Evolutionary conservation across 2,113 vertebrate species (phyloP).

Genomic region (Muntiacus muntjak): DNA sequence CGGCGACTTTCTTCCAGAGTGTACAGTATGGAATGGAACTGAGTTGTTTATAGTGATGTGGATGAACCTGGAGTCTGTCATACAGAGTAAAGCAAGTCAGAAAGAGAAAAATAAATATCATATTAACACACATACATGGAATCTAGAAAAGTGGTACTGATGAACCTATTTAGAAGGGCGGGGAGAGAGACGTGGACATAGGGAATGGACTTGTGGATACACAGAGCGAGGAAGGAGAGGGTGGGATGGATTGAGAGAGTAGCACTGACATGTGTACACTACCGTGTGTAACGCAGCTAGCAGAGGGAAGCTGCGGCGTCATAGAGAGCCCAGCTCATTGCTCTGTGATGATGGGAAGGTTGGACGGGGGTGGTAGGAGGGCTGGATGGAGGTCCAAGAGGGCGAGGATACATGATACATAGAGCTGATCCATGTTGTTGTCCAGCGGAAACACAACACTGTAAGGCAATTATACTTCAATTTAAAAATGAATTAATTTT

Average conservation of each 20-base stretch:
- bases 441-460: neutral
- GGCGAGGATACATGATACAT: neutral
- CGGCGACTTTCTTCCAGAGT: neutral
- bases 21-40: fast-evolving
- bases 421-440: neutral
- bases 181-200: neutral
- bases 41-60: neutral
- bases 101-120: neutral
- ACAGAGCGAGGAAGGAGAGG: neutral
- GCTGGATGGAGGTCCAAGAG: neutral
- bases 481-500: neutral
- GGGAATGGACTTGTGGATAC: neutral
- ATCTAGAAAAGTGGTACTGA: neutral
- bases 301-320: neutral
- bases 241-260: neutral
- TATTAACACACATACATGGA: neutral
- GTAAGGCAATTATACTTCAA: neutral
- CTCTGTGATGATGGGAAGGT: neutral
- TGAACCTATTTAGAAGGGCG: neutral
- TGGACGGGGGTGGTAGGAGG: fast-evolving
- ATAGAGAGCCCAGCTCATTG: neutral
- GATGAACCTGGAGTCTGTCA: neutral
- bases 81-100: neutral
- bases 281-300: neutral
- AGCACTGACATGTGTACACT: neutral